Evolutionary conservation across 2,113 vertebrate genomes (phyloP).

Genomic region (Tichodroma muraria): DNA sequence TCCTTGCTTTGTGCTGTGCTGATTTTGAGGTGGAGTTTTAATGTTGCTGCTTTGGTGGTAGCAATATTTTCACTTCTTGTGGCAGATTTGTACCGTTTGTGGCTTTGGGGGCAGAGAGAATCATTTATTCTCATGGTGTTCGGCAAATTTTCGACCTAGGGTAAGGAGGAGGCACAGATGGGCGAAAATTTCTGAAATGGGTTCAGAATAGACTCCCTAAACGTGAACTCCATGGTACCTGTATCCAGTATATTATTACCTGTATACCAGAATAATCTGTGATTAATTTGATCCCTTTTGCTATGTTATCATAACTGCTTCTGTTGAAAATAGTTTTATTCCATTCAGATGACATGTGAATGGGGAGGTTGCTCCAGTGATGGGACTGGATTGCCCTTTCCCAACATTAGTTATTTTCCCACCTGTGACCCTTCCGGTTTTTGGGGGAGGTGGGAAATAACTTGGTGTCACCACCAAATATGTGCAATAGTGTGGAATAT

Average conservation of each 20-base stretch:
- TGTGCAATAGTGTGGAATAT: not conserved
- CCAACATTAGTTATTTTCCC: not conserved
- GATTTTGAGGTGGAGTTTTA: not conserved
- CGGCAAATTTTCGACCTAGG: not conserved
- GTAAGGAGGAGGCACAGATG: not conserved
- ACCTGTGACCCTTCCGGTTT: not conserved
- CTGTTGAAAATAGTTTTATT: not conserved
- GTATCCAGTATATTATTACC: not conserved
- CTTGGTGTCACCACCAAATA: not conserved
- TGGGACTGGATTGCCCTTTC: not conserved
- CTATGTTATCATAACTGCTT: not conserved
- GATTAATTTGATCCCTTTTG: not conserved
- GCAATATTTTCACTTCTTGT: not conserved
- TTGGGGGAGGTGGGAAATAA: not conserved
- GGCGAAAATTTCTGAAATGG: not conserved
- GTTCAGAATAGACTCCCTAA: not conserved
- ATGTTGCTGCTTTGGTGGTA: not conserved
- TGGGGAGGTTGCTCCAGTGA: not conserved
- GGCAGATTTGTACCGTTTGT: not conserved
- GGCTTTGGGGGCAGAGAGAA: not conserved
- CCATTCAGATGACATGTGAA: not conserved
- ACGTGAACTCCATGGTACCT: fast-evolving
- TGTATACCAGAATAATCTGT: not conserved
- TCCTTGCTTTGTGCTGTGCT: not conserved
- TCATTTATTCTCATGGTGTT: not conserved